These are phyloP conservation scores for Clostera curtula DNA, from an alignment of 2,888 invertebrate species.

Conservation along the genomic window DNA sequence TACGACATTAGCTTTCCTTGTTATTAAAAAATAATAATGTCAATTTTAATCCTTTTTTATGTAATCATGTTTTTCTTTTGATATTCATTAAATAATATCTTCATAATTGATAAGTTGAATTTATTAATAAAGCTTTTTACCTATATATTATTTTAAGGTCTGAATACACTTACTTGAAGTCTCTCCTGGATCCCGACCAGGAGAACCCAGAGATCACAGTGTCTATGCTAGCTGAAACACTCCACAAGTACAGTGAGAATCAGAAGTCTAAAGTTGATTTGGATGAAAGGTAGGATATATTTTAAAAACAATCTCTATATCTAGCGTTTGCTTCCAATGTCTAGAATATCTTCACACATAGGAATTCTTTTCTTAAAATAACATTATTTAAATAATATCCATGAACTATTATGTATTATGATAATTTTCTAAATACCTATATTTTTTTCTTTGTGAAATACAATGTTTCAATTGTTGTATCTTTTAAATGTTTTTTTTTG, in stretches of 20 bases:
- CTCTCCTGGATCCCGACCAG: conserved; percentile 55
- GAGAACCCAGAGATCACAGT: conserved; percentile 57
- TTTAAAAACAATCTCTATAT: background rate
- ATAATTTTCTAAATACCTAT: too few relatives aligned
- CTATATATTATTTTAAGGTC: conserved; percentile 29
- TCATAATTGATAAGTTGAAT: background rate
- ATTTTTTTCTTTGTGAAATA: too few relatives aligned
- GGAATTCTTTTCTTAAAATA: too few relatives aligned
- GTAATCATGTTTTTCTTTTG: too few relatives aligned
- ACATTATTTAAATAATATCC: too few relatives aligned
- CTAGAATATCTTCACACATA: background rate
- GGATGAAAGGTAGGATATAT: conserved; percentile 53
- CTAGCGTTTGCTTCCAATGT: background rate
- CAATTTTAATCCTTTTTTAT: too few relatives aligned
- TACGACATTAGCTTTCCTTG: too few relatives aligned
- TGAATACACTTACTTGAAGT: conserved; percentile 51
- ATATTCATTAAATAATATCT: too few relatives aligned
- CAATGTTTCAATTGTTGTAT: too few relatives aligned
- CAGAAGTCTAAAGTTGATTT: conserved; percentile 56
- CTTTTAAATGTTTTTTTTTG: too few relatives aligned
- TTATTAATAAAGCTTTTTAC: background rate
- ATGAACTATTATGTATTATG: too few relatives aligned
- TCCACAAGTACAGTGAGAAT: conserved; percentile 54
- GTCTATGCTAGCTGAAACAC: conserved; percentile 43
- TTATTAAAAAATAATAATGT: too few relatives aligned